These are phyloP conservation scores for Apotomis capreana DNA, from an alignment of 2,888 invertebrate genomes.

Conservation along the genomic window DNA sequence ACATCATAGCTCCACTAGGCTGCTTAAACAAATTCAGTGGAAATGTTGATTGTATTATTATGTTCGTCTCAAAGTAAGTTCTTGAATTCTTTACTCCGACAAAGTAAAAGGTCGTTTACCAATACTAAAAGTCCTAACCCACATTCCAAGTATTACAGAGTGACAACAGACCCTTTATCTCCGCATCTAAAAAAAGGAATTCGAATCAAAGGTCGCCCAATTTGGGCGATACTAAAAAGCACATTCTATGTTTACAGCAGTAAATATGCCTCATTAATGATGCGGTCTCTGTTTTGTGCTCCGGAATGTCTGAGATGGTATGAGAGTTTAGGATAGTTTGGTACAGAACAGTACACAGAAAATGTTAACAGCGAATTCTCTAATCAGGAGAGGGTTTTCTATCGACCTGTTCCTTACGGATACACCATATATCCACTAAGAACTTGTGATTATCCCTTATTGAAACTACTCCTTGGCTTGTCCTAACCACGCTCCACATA, in stretches of 20 bases:
- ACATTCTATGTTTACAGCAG: constrained; percentile 44
- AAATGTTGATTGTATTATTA: background rate
- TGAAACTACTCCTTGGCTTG: too few species aligned
- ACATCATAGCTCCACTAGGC: too few species aligned
- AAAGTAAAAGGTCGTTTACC: constrained; percentile 3
- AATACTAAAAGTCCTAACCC: constrained; percentile 12
- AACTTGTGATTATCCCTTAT: too few species aligned
- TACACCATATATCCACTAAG: too few species aligned
- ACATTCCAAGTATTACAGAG: constrained; percentile 2
- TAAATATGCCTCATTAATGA: constrained; percentile 59
- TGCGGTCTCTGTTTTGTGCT: constrained; percentile 59
- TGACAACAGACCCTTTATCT: constrained; percentile 25
- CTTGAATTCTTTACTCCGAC: background rate
- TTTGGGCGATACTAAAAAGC: constrained; percentile 34
- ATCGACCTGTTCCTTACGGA: too few species aligned
- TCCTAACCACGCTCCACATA: too few species aligned
- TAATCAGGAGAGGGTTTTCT: background rate
- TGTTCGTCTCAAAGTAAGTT: background rate
- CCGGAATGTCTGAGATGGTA: constrained; percentile 54
- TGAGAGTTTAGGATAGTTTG: constrained; percentile 39
- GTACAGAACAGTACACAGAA: constrained; percentile 32
- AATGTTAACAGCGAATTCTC: background rate
- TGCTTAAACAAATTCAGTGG: too few species aligned
- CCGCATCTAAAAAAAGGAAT: constrained; percentile 25
- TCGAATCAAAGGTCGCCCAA: constrained; percentile 38